Evolutionary conservation across 2,888 invertebrate genomes (phyloP).

Genomic region (Epistrophe grossulariae): DNA sequence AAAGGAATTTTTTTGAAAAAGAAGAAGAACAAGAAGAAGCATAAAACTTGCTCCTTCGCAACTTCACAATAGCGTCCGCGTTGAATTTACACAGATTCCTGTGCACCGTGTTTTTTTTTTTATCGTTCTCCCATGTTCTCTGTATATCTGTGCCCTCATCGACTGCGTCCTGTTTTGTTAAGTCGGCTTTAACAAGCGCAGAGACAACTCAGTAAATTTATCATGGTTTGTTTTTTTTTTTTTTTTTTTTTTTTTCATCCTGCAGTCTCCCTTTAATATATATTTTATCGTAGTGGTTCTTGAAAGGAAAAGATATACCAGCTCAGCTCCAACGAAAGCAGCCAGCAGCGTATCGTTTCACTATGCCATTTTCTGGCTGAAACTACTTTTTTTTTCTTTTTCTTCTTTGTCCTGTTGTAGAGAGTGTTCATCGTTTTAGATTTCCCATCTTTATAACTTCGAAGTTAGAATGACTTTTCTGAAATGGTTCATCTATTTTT

Average conservation of each 20-base stretch:
- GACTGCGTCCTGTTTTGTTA: slow-evolving; percentile 61
- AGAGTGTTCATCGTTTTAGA: slow-evolving; percentile 4
- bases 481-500: slow-evolving; percentile 23
- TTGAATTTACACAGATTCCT: slow-evolving; percentile 48
- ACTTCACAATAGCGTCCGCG: slow-evolving; percentile 13
- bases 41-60: slow-evolving; percentile 42
- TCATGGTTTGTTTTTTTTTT: slow-evolving; percentile 9
- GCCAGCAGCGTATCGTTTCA: slow-evolving; percentile 15
- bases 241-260: not conserved
- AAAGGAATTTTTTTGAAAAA: slow-evolving; percentile 57
- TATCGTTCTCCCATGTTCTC: slow-evolving; percentile 6
- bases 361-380: slow-evolving; percentile 9
- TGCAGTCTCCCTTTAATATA: not conserved
- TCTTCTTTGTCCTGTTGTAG: not conserved
- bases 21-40: slow-evolving; percentile 28
- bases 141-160: slow-evolving; percentile 11
- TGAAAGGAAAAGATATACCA: slow-evolving; percentile 16
- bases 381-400: not conserved
- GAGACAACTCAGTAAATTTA: slow-evolving; percentile 42
- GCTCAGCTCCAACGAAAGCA: not conserved
- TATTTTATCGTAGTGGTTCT: not conserved
- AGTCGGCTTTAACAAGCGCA: slow-evolving; percentile 62
- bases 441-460: not conserved
- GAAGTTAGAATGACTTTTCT: not conserved
- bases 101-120: slow-evolving; percentile 10